These are phyloP conservation scores for Syrmaticus mikado DNA, from an alignment of 2,113 vertebrate species.

Conservation along the genomic window DNA sequence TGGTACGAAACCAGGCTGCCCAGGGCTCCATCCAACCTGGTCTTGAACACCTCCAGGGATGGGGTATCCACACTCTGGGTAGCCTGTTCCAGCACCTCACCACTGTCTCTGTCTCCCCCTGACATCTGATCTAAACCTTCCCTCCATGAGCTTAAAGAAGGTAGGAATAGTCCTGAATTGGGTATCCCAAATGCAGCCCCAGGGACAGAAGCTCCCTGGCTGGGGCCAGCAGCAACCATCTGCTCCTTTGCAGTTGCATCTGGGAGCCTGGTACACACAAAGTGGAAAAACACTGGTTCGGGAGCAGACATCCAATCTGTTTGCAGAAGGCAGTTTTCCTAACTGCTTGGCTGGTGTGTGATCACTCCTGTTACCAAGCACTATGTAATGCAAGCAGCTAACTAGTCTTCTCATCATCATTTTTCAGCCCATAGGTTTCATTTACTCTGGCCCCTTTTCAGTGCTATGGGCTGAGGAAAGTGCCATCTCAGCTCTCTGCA, in stretches of 20 bases:
- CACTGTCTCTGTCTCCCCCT: too few species aligned
- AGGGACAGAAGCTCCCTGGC: background rate
- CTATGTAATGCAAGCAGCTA: background rate
- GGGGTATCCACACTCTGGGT: too few species aligned
- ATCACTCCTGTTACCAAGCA: background rate
- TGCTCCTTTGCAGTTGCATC: background rate
- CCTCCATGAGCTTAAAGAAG: background rate
- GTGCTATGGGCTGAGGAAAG: background rate
- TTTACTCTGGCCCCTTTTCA: conserved; percentile 17
- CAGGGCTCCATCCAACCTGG: too few species aligned
- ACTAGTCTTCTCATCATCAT: background rate
- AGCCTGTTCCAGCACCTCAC: too few species aligned
- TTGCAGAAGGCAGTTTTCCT: background rate
- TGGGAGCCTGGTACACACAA: background rate
- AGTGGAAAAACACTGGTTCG: background rate
- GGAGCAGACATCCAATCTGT: background rate
- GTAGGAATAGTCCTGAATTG: background rate
- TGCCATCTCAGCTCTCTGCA: background rate
- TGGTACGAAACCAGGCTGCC: too few species aligned
- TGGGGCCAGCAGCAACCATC: background rate
- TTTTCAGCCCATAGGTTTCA: background rate
- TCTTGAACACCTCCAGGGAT: too few species aligned
- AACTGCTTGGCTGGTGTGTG: background rate
- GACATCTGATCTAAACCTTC: too few species aligned
- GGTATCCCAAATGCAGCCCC: background rate